Conservation (phyloP, 2,888 invertebrate species). For the Sesia apiformis region DNA sequence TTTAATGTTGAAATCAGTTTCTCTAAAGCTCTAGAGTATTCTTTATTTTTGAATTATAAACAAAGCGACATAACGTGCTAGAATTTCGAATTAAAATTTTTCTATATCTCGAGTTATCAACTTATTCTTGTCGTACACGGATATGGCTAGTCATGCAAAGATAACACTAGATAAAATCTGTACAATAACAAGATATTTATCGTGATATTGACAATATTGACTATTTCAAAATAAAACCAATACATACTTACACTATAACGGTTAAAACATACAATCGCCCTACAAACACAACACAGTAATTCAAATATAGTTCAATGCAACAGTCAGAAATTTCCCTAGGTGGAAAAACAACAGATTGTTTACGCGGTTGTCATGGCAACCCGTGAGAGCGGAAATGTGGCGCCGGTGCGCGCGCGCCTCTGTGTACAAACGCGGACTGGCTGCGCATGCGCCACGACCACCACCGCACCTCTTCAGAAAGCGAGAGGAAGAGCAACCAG, state of each 20-base stretch:
- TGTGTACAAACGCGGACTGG: conserved; percentile 42
- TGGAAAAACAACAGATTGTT: conserved; percentile 24
- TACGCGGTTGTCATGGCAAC: conserved; percentile 69
- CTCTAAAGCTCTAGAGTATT: too few relatives aligned
- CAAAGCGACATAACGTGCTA: too few relatives aligned
- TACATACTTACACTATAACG: conserved; percentile 15
- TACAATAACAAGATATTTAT: too few relatives aligned
- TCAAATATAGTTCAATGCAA: conserved; percentile 5
- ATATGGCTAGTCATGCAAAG: too few relatives aligned
- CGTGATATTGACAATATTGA: too few relatives aligned
- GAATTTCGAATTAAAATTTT: too few relatives aligned
- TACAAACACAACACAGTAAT: conserved; percentile 12
- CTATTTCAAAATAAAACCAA: background rate
- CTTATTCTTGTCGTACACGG: too few relatives aligned
- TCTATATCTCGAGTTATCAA: too few relatives aligned
- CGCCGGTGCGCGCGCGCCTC: conserved; percentile 62
- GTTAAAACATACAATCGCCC: conserved; percentile 8
- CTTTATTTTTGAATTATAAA: too few relatives aligned
- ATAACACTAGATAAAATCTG: too few relatives aligned
- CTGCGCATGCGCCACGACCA: conserved; percentile 42
- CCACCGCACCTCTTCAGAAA: conserved; percentile 50
- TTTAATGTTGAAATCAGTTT: too few relatives aligned
- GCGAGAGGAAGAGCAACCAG: conserved; percentile 67
- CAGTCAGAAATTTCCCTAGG: conserved; percentile 13
- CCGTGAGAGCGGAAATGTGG: conserved; percentile 45